Conservation (phyloP, 1,140 invertebrate species). For the Heliconius congener region DNA sequence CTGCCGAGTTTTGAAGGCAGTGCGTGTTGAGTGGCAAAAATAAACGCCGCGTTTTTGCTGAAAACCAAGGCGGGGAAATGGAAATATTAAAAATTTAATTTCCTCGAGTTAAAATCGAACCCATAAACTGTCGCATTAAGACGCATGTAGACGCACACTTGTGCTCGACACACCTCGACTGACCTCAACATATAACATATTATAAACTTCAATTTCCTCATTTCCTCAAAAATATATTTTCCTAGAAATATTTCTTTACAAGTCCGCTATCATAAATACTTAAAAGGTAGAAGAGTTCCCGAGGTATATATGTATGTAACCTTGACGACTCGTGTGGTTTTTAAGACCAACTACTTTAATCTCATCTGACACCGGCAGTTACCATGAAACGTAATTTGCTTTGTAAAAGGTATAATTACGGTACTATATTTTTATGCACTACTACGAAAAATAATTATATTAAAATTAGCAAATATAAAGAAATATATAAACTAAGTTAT, state of each 20-base stretch:
- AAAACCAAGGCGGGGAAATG: too few species aligned
- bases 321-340: constrained; percentile 7
- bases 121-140: background rate
- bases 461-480: background rate
- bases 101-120: background rate
- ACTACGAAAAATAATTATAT: background rate
- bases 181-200: background rate
- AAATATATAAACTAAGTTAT: background rate
- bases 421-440: background rate
- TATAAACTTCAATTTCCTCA: background rate
- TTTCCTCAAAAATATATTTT: background rate
- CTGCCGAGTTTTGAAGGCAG: too few species aligned
- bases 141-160: background rate
- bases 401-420: constrained; percentile 11
- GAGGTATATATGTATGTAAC: background rate
- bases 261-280: background rate
- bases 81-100: background rate
- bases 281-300: background rate
- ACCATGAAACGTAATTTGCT: background rate
- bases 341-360: constrained; percentile 6
- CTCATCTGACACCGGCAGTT: background rate
- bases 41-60: too few species aligned
- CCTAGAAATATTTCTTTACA: background rate
- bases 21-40: too few species aligned
- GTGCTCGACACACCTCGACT: background rate